These are phyloP conservation scores for Microtus richardsoni DNA, from an alignment of 2,113 vertebrate genomes.

Conservation along the genomic window DNA sequence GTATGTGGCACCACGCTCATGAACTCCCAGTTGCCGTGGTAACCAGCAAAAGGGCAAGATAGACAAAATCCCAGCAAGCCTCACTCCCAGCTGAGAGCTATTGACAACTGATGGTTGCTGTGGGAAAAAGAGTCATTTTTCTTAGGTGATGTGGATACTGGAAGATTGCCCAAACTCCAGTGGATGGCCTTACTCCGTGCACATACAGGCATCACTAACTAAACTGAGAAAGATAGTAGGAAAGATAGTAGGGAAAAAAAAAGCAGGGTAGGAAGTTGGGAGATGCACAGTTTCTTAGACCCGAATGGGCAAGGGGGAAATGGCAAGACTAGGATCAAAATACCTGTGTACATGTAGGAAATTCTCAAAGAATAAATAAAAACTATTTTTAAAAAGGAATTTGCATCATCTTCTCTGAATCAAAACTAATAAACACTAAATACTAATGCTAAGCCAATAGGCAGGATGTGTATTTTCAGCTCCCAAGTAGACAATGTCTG, in stretches of 20 bases:
- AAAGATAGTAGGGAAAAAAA: too few species aligned
- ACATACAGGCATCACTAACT: not conserved
- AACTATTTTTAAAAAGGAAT: not conserved
- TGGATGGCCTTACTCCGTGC: not conserved
- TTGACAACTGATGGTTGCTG: not conserved
- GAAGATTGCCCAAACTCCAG: not conserved
- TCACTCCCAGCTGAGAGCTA: not conserved
- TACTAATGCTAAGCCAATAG: slow-evolving; percentile 29
- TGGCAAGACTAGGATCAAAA: not conserved
- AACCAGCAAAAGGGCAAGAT: not conserved
- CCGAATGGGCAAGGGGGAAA: not conserved
- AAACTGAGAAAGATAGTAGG: not conserved
- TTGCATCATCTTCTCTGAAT: not conserved
- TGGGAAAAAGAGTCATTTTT: not conserved
- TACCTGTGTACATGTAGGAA: not conserved
- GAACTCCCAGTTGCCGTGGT: not conserved
- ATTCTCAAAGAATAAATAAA: not conserved
- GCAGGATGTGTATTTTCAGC: not conserved
- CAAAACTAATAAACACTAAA: not conserved
- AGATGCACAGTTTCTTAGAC: not conserved
- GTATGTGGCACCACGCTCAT: too few species aligned
- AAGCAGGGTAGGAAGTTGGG: not conserved
- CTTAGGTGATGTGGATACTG: not conserved
- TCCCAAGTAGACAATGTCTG: not conserved
- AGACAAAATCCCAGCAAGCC: not conserved